Evolutionary conservation across 2,113 vertebrate species (phyloP).

Genomic region (Elanus axillaris): DNA sequence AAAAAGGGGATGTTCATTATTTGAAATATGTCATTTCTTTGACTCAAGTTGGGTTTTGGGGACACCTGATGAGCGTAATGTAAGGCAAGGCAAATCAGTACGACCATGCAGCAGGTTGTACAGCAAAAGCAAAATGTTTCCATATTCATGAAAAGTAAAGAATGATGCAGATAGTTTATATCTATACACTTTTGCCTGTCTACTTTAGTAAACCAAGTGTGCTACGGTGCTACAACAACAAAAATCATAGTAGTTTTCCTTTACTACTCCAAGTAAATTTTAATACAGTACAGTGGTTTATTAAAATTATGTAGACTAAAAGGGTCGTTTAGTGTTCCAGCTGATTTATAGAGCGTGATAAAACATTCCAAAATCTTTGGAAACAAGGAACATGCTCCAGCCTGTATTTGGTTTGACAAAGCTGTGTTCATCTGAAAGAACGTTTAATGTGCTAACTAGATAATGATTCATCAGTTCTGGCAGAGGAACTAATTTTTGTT

Average conservation of each 20-base stretch:
- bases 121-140: background rate
- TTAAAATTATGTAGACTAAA: background rate
- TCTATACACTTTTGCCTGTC: background rate
- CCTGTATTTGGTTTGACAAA: constrained; percentile 3
- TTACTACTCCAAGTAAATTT: background rate
- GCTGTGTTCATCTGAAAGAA: background rate
- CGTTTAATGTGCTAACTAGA: constrained; percentile 30
- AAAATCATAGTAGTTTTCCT: background rate
- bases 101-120: background rate
- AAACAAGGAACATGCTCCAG: background rate
- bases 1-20: constrained; percentile 58
- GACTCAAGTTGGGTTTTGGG: constrained; percentile 50
- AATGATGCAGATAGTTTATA: background rate
- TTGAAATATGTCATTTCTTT: constrained; percentile 53
- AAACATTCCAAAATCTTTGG: constrained; percentile 17
- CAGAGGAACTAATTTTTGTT: constrained; percentile 47
- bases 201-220: background rate
- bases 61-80: background rate
- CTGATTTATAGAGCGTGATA: constrained; percentile 23
- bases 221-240: background rate
- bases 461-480: constrained; percentile 52
- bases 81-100: background rate
- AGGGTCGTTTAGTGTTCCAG: background rate
- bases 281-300: background rate
- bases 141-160: background rate